Evolutionary conservation across 2,797 vertebrate genomes (phyloP), one percentile per base, ranked within the genome.

Genomic region (Lepilemur septentrionalis): DNA sequence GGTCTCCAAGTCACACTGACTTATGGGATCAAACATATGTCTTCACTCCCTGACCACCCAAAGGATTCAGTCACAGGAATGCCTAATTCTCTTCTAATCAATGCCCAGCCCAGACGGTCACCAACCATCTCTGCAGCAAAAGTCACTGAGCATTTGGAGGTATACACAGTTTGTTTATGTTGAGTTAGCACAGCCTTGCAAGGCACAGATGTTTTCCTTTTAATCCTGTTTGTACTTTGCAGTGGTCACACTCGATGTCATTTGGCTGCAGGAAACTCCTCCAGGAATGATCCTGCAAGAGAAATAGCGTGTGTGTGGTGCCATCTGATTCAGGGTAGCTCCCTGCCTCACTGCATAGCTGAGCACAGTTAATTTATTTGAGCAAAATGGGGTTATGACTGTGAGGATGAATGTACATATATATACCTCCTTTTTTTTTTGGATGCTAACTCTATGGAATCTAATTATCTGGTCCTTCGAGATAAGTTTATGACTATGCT

Each of bases 341-440:
- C 63, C 67, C 55, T 0, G 50, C 96, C 89, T 97, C 96, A 95
- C 98, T 91, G 96, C 94, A 76, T 55, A 94, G 92, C 96, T 93
- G 97, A 97, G 95, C 92, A 87, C 89, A n/a, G 73, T 93, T 97
- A 94, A 97, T 97, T 97, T 97, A 97, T 97, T 94, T 96, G 91
- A 90, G 94, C 79, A 83, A 92, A 95, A 96, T 80, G 48, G 93
- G 67, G 67, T 94, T 97, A 93, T 93, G 90, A 96, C 94, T 89
- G 91, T 93, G 92, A 97, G 96, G 80, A 96, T 93, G 95, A 97
- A 97, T 96, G n/a, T 80, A 93, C 96, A 35, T 78, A 91, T 69
- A 97, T 96, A 98, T 97, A 97, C 93, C 92, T 96, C 87, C 35
- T 96, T 97, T 92, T 15, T 79, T 96, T 97, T 93, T 94, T 97